Base-by-base conservation (phyloP, 35 echinoderm and acorn worm species). In the Heliocidaris tuberculata region DNA sequence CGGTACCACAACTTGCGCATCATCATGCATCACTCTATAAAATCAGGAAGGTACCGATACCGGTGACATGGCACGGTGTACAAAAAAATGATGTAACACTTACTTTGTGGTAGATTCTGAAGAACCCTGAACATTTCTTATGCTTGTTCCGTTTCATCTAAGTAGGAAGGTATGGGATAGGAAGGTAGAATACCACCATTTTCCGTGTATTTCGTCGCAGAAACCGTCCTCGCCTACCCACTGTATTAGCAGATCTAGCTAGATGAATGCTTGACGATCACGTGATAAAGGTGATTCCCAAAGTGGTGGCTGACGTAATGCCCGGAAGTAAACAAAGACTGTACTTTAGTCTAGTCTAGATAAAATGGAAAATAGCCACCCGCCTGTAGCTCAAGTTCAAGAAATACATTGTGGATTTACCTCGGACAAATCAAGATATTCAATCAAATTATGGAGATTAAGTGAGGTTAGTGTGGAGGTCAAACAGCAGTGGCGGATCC, bases 101-200 rank as follows among this genome's bases (percentile, higher is more conserved):
- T 78, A 78, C 65, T 78, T 78, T 78, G 65, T 78, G 65, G 65
- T 21, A 78, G 65, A 78, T 78, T 78, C 27, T 78, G 65, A 78
- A 78, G 65, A 78, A 78, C 65, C 65, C 65, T 78, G 17, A 78
- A n/a, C 65, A 78, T 78, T 3, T 24, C 65, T 78, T 78, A 78
- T 78, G 27, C 65, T 78, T 78, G 19, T 19, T n/a, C 17, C 65
- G 21, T 78, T 78, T 78, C 65, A 78, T 78, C 65, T 78, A 78
- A 21, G 65, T 78, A 8, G 65, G 65, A 78, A 78, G 21, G 27
- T 8, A 78, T 78, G 4, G 21, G 65, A 78, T 78, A n/a, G 21
- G 65, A 78, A 6, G 21, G 15, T 5, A 78, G 7, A 78, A 78
- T 78, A 78, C 65, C 21, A 78, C 65, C 65, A 78, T 78, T 78